Percentiles rank a stretch among this genome's conserved stretches.
Conservation (phyloP, 2,113 vertebrate genomes). For the Zapornia atra region DNA sequence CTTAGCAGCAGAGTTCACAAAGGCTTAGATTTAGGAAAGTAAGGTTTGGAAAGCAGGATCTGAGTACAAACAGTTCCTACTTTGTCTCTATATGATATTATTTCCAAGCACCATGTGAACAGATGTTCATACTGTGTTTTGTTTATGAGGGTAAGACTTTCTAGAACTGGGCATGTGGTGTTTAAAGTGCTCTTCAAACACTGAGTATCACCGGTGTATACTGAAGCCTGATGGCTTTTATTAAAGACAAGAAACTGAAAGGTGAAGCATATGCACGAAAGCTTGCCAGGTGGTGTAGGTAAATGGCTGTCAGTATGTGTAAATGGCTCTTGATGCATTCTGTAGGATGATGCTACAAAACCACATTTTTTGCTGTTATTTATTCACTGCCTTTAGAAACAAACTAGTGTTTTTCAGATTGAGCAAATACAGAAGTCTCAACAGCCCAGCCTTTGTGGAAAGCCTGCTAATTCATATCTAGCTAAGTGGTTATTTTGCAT, state of each 20-base stretch:
- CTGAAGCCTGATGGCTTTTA: neutral
- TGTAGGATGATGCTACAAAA: neutral
- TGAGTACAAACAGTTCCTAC: neutral
- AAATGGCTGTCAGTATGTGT: neutral
- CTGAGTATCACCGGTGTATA: fast-evolving
- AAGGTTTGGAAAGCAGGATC: neutral
- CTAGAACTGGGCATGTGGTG: neutral
- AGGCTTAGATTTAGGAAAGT: neutral
- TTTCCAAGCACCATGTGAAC: neutral
- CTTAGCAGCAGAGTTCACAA: neutral
- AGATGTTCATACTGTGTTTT: neutral
- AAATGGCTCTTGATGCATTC: neutral
- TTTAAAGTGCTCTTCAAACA: neutral
- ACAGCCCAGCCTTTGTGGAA: neutral
- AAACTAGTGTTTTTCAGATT: neutral
- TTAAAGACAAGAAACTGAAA: neutral
- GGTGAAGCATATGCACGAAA: neutral
- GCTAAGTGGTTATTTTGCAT: neutral
- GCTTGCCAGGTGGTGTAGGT: neutral
- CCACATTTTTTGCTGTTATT: neutral
- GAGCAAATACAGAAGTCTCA: fast-evolving
- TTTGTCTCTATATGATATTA: neutral
- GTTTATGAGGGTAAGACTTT: neutral
- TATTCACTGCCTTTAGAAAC: neutral
- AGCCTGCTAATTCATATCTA: neutral